Evolutionary conservation across 1,140 invertebrate genomes (phyloP), one percentile per base, ranked within the genome.

Genomic region (Caenorhabditis inopinata): DNA sequence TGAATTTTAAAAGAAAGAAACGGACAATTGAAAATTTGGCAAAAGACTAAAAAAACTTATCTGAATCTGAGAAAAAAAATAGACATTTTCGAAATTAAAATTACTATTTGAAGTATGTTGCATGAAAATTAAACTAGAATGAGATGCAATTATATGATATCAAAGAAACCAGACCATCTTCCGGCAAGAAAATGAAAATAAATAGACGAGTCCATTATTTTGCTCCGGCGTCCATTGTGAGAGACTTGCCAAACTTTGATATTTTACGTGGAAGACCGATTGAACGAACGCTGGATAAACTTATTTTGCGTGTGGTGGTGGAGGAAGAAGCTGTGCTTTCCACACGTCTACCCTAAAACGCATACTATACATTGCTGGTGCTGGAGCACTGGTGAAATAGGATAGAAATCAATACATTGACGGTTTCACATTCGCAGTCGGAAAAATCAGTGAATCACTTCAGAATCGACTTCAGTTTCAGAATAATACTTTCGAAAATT

Each of bases 241-340:
- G 77, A 0, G 87, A 87, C 79, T 87, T 87, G 2, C 86, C 87
- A 74, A 87, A 87, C 9, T 85, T 68, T 16, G 85, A 83, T 47
- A 88, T 85, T 46, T 86, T 58, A 48, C 85, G 82, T n/a, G 87
- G 84, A 45, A 87, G 76, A 62, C 83, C 80, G 42, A 88, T 88
- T n/a, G 86, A 86, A 14, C 85, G 82, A 68, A 88, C 82, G 76
- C 83, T 88, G 12, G 86, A 85, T 18, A 87, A 76, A 11, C 87
- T 88, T 45, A 87, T 87, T 74, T 87, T 87, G 32, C 86, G 81
- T 21, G 78, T 58, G 23, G 85, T 79, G 32, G 53, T 80, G 11
- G 42, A 80, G 47, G 47, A 73, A 49, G 74, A 48, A 75, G 74
- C 48, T 47, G 74, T 75, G 74, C 74, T 75, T 51, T 82, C 51